Evolutionary conservation across 2,113 vertebrate genomes (phyloP), one percentile per base, ranked within the genome.

Genomic region (Gulo gulo): DNA sequence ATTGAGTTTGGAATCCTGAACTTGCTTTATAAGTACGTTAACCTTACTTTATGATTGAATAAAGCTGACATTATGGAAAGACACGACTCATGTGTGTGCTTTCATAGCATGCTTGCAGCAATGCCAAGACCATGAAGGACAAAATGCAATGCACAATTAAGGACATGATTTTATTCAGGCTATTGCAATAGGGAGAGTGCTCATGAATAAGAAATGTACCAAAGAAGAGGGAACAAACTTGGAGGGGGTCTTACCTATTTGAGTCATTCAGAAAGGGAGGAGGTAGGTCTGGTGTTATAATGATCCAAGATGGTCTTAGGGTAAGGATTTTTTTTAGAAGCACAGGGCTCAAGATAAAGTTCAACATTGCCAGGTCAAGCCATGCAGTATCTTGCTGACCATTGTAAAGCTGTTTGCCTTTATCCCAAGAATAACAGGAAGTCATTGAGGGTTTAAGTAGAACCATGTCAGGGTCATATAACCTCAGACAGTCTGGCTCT

Each of bases 341-440:
- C 29, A 84, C 50, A 83, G 4, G 9, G 39, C 29, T 93, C 87
- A 84, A 82, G 55, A 85, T 88, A 78, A 95, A 95, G 47, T 57
- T 95, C 42, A 83, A 14, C 10, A 81, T 59, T 61, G 20, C 59
- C 65, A 89, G n/a, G 71, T 8, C 45, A 94, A 85, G 84, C 20
- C 23, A 59, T n/a, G 4, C 6, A 88, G n/a, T 9, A 71, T 69
- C 23, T 97, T 94, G 21, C 50, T 93, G 31, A 86, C 67, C 36
- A 59, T 4, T 24, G 36, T 91, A 73, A 94, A 57, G 65, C 16
- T 74, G 15, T 86, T 79, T 89, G 55, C 71, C 61, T 79, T 97
- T 73, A 65, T 96, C 61, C 78, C 90, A 78, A 96, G 36, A 96
- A 80, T 45, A 85, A 94, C 7, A 34, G n/a, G 57, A 94, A 94